A percentile compares a stretch with the other conserved stretches of the same genome.
Conservation (phyloP, 2,797 vertebrate species). For the Zonotrichia albicollis region DNA sequence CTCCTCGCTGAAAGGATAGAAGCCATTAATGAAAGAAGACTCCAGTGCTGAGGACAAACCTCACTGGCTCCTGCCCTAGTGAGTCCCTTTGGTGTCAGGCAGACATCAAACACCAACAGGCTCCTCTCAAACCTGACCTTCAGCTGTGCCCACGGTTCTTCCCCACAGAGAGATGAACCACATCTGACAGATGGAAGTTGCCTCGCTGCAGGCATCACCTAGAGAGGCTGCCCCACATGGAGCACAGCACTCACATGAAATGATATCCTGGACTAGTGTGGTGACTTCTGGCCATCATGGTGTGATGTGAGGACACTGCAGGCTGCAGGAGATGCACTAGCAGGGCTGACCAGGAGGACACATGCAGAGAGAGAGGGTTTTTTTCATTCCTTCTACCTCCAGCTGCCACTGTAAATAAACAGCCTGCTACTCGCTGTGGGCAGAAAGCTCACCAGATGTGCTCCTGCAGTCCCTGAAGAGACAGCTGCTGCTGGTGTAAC, state of each 20-base stretch:
- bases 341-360: not conserved
- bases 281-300: not conserved
- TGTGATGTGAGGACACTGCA: not conserved
- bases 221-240: not conserved
- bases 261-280: not conserved
- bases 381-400: not conserved
- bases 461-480: not conserved
- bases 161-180: not conserved
- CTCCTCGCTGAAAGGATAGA: not conserved
- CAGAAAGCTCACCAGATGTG: not conserved
- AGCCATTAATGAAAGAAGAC: not conserved
- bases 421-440: not conserved
- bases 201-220: not conserved
- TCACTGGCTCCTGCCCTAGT: not conserved
- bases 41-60: not conserved
- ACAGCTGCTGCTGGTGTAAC: not conserved
- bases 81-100: not conserved
- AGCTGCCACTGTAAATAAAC: not conserved
- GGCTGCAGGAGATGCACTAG: not conserved
- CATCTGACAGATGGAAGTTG: not conserved
- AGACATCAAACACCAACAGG: not conserved
- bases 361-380: fast-evolving
- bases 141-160: not conserved
- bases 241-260: not conserved
- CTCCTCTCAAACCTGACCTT: not conserved